These are phyloP conservation scores for Deroptyus accipitrinus DNA, from an alignment of 2,113 vertebrate genomes.

Conservation along the genomic window DNA sequence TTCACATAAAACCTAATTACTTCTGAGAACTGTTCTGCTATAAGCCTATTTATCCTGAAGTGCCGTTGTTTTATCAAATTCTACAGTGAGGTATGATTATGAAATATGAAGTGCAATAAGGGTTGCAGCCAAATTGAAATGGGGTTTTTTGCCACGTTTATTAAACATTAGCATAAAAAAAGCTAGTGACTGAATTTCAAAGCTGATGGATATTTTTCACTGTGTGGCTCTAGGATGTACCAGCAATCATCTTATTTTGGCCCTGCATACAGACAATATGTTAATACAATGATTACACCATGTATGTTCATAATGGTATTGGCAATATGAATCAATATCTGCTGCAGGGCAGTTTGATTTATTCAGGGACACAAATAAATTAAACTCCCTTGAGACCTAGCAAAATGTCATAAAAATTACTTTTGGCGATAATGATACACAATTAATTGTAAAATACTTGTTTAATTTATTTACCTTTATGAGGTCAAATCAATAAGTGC, in stretches of 20 bases:
- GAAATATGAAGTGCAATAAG: background rate
- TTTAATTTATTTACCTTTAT: conserved; percentile 80
- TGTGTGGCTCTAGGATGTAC: background rate
- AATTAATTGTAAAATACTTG: conserved; percentile 86
- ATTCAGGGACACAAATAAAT: conserved; percentile 86
- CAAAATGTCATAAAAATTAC: conserved; percentile 92
- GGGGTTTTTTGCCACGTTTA: background rate
- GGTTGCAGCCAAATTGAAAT: background rate
- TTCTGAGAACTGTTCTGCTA: background rate
- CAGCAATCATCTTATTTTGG: conserved; percentile 43
- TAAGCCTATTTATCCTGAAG: background rate
- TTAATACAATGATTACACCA: conserved; percentile 68
- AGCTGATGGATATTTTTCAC: background rate
- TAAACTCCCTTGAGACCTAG: conserved; percentile 82
- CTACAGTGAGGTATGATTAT: background rate
- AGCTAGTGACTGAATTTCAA: background rate
- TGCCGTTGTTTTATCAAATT: background rate
- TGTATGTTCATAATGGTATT: conserved; percentile 81
- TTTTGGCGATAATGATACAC: conserved; percentile 85
- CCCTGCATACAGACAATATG: conserved; percentile 41
- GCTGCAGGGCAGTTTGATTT: conserved; percentile 84
- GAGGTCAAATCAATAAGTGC: conserved; percentile 86
- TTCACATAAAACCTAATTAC: background rate
- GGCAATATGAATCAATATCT: conserved; percentile 87
- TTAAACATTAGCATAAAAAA: background rate